Conservation (phyloP, 2,797 vertebrate species). For the Danio kyathit region DNA sequence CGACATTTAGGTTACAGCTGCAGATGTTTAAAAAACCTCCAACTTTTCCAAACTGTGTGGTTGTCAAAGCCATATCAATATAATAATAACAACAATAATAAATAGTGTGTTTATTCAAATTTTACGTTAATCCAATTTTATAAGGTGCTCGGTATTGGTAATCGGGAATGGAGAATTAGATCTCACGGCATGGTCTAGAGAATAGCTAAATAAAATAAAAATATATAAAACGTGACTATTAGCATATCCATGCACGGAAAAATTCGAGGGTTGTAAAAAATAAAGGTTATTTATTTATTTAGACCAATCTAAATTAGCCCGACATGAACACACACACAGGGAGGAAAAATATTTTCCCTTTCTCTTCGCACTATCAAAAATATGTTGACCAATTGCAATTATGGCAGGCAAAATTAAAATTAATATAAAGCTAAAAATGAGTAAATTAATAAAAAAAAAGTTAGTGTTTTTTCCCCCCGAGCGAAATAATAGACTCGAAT, state of each 20-base stretch:
- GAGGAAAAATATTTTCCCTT: too few species aligned
- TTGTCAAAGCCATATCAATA: neutral
- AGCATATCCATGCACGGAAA: neutral
- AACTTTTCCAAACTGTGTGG: neutral
- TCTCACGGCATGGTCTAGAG: neutral
- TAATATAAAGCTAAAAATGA: too few species aligned
- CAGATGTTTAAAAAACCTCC: too few species aligned
- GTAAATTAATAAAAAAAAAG: too few species aligned
- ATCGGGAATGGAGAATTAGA: neutral
- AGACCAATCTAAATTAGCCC: neutral
- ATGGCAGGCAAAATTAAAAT: too few species aligned
- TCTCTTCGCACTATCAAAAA: neutral
- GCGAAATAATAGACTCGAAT: too few species aligned
- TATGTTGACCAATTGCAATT: neutral
- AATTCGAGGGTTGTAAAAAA: neutral
- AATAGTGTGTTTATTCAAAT: neutral
- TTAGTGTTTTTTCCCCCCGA: too few species aligned
- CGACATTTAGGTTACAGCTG: neutral
- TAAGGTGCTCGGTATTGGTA: neutral
- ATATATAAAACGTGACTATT: neutral
- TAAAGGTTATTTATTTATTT: neutral
- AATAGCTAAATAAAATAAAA: neutral
- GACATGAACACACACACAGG: neutral
- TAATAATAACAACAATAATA: neutral
- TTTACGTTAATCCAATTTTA: neutral